phyloP scores from a whole-genome alignment of 2,888 invertebrate genomes.

The Xiphydria camelus region DNA sequence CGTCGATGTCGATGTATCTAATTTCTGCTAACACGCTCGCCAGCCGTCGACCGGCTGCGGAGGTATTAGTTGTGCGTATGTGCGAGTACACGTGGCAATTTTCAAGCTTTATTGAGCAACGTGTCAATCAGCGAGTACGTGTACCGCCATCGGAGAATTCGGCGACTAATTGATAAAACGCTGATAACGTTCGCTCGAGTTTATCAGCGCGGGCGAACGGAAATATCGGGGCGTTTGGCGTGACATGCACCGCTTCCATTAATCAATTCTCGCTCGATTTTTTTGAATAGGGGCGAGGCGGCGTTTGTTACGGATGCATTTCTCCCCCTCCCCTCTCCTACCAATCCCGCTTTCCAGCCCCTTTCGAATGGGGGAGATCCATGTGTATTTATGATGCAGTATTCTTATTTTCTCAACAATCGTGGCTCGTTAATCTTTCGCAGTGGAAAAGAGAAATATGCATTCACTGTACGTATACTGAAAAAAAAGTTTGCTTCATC shows the following conservation, averaged over 20 bases:
- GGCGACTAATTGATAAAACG: constrained; percentile 14
- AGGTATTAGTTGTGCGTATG: no score
- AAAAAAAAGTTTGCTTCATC: no score
- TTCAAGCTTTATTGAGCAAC: constrained; percentile 4
- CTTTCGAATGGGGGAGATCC: not conserved
- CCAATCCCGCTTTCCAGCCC: not conserved
- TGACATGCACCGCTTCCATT: constrained; percentile 2
- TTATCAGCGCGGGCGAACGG: constrained; percentile 7
- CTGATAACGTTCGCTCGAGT: constrained; percentile 11
- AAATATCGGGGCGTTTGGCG: constrained; percentile 1
- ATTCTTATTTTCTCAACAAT: no score
- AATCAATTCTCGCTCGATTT: constrained; percentile 1
- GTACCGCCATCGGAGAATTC: not conserved
- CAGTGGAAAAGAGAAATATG: no score
- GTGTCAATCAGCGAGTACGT: constrained; percentile 8
- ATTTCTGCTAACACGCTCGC: no score
- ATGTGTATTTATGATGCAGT: not conserved
- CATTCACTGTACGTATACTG: no score
- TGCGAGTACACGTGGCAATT: constrained; percentile 12
- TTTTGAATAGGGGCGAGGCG: not conserved
- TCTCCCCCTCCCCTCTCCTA: not conserved
- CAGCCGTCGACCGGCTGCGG: no score
- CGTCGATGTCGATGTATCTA: no score
- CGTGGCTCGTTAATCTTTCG: no score
- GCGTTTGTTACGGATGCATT: not conserved